Percentiles rank a stretch among this genome's conserved stretches.
phyloP scores from a whole-genome alignment of 64 coral and sea anemone genomes.

The Trachythela sp. region DNA sequence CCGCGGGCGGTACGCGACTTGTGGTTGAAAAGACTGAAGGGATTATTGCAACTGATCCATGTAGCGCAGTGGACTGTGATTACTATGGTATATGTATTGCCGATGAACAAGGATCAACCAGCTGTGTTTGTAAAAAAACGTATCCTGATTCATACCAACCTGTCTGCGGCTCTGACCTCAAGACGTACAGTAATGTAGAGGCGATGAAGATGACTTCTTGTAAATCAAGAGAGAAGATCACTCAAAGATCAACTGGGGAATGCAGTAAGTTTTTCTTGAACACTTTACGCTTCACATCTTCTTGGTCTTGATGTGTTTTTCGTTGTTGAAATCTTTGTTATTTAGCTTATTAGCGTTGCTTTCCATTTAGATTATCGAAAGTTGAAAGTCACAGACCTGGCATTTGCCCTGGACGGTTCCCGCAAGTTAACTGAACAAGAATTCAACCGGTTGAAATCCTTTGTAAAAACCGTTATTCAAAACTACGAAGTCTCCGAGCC shows the following conservation, averaged over 20 bases:
- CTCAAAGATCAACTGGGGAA: conserved; percentile 29
- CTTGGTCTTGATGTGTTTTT: no score
- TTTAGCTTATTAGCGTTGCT: neutral
- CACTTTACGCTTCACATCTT: neutral
- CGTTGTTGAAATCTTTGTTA: no score
- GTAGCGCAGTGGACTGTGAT: neutral
- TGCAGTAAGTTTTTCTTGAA: conserved; percentile 60
- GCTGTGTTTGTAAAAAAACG: conserved; percentile 47
- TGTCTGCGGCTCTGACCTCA: conserved; percentile 58
- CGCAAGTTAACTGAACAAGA: neutral
- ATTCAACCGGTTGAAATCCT: neutral
- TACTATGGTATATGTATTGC: conserved; percentile 46
- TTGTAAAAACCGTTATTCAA: neutral
- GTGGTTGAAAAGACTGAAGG: neutral
- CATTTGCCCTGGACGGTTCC: conserved; percentile 12
- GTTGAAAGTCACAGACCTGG: neutral
- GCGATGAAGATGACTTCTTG: conserved; percentile 49
- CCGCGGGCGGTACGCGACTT: neutral
- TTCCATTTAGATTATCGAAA: neutral
- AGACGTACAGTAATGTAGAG: conserved; percentile 48
- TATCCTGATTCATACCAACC: conserved; percentile 54
- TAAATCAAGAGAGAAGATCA: conserved; percentile 20
- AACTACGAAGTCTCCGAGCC: neutral
- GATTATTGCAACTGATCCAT: neutral
- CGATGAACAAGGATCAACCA: conserved; percentile 17